Conservation (phyloP, 1,140 invertebrate species). For the Eulimnadia texana region DNA sequence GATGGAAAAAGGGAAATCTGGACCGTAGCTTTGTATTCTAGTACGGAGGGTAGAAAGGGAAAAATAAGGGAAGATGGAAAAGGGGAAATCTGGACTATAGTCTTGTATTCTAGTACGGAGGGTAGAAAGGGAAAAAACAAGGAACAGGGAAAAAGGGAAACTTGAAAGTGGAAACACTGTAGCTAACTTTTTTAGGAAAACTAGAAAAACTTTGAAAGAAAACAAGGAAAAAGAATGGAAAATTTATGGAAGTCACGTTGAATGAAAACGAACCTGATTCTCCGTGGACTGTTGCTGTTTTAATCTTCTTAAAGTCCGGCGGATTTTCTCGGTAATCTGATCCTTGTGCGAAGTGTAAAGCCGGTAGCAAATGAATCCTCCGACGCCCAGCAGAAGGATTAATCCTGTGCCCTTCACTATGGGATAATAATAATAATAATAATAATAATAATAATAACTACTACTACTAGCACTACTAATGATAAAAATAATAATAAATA, state of each 20-base stretch:
- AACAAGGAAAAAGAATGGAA: neutral
- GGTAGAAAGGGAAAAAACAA: too few species aligned
- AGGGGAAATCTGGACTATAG: too few species aligned
- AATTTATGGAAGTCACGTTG: neutral
- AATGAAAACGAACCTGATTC: neutral
- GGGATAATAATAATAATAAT: slow-evolving; percentile 14
- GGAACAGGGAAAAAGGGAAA: too few species aligned
- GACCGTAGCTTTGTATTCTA: too few species aligned
- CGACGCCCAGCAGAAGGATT: slow-evolving; percentile 26
- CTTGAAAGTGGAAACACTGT: too few species aligned
- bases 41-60: too few species aligned
- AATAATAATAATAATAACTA: neutral
- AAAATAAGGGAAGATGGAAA: too few species aligned
- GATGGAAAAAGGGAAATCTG: too few species aligned
- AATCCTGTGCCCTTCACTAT: slow-evolving; percentile 26
- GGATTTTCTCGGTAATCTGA: neutral
- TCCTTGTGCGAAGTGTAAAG: slow-evolving; percentile 17
- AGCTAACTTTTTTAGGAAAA: neutral
- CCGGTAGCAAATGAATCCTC: slow-evolving; percentile 27
- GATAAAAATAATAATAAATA: neutral
- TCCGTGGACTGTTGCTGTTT: slow-evolving; percentile 2
- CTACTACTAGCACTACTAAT: neutral
- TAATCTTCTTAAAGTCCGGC: neutral
- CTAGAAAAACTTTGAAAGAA: neutral
- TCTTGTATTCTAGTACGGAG: too few species aligned